Evolutionary conservation across 2,797 vertebrate genomes (phyloP).

Genomic region (Thalassophryne amazonica): DNA sequence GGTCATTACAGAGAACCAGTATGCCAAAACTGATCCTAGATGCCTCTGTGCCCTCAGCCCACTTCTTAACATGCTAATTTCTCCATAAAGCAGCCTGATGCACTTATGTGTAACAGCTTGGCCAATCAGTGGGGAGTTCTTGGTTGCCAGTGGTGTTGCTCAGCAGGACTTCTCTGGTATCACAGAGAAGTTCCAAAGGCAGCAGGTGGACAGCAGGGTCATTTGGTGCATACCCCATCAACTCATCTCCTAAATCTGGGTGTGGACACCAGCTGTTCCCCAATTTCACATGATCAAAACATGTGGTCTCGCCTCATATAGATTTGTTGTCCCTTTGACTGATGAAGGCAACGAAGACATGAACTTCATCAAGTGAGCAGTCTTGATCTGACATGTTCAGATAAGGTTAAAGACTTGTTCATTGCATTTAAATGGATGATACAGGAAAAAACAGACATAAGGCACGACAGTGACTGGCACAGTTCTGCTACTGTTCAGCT

Average conservation of each 20-base stretch:
- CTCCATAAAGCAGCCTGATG: conserved; percentile 50
- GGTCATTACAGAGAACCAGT: conserved; percentile 51
- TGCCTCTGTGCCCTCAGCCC: conserved; percentile 47
- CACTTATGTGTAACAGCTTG: conserved; percentile 78
- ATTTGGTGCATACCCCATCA: conserved; percentile 30
- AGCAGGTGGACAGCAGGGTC: conserved; percentile 64
- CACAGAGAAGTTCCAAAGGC: conserved; percentile 26
- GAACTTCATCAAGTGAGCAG: too few relatives aligned
- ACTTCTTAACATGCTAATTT: conserved; percentile 83
- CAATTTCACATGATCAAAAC: conserved; percentile 35
- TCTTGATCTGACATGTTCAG: too few relatives aligned
- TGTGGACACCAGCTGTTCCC: conserved; percentile 66
- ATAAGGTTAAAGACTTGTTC: too few relatives aligned
- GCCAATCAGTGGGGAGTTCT: conserved; percentile 65
- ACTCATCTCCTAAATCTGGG: conserved; percentile 33
- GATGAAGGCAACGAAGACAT: too few relatives aligned
- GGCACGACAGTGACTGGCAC: too few relatives aligned
- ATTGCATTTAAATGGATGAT: too few relatives aligned
- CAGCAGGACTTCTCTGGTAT: conserved; percentile 55
- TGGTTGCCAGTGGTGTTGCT: conserved; percentile 53
- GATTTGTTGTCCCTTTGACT: too few relatives aligned
- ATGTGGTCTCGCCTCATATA: too few relatives aligned
- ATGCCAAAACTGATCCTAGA: conserved; percentile 47
- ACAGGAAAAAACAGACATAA: too few relatives aligned
- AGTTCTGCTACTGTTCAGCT: too few relatives aligned